phyloP scores from a whole-genome alignment of 2,113 vertebrate species.

The Castor canadensis region DNA sequence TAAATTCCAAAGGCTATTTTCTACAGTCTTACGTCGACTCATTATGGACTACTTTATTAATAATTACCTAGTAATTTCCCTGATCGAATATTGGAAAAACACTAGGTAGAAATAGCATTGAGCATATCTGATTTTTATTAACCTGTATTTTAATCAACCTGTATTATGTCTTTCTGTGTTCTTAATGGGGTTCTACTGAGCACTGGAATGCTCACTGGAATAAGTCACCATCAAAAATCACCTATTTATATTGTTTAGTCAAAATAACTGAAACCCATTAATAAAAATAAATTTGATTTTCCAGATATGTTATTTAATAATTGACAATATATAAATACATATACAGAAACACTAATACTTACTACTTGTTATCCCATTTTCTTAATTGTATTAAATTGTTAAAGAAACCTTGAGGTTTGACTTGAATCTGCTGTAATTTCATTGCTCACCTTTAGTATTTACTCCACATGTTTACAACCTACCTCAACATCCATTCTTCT shows the following conservation, averaged over 20 bases:
- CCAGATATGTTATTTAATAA: neutral
- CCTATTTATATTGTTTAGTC: neutral
- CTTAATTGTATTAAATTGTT: neutral
- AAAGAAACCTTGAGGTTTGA: neutral
- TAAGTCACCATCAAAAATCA: constrained; percentile 34
- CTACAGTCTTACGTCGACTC: neutral
- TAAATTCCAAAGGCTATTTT: constrained; percentile 32
- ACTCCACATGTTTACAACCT: neutral
- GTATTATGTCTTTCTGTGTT: neutral
- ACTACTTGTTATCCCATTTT: neutral
- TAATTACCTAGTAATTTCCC: neutral
- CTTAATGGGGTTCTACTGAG: neutral
- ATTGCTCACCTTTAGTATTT: neutral
- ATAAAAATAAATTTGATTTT: neutral
- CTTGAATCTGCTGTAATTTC: neutral
- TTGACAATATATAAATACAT: neutral
- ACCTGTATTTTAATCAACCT: neutral
- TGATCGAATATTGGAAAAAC: neutral
- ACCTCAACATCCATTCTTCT: neutral
- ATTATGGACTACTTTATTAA: constrained; percentile 6
- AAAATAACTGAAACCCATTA: constrained; percentile 38
- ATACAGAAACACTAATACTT: neutral
- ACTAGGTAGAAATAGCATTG: neutral
- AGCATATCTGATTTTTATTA: neutral
- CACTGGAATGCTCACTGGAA: neutral